Evolutionary conservation across 2,888 invertebrate species (phyloP).

Genomic region (Xestia c-nigrum): DNA sequence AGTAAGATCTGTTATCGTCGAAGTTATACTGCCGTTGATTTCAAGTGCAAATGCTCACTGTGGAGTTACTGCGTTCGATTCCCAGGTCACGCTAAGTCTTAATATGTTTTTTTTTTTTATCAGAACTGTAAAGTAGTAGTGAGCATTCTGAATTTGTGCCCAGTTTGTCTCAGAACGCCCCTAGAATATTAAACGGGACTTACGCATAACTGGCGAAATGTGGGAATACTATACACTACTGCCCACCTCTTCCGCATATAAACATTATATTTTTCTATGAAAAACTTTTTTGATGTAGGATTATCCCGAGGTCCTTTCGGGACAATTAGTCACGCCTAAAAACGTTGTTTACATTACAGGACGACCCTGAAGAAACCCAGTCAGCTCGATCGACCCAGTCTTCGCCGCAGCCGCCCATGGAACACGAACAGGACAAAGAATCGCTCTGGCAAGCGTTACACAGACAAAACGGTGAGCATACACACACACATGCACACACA

Average conservation of each 20-base stretch:
- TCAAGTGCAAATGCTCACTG: not conserved
- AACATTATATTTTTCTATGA: not conserved
- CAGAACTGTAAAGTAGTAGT: not conserved
- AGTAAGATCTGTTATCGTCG: slow-evolving; percentile 4
- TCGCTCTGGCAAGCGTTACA: slow-evolving; percentile 90
- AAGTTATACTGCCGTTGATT: not conserved
- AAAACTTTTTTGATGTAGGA: not conserved
- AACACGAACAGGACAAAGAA: slow-evolving; percentile 89
- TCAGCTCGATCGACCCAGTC: slow-evolving; percentile 87
- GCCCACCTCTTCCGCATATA: not conserved
- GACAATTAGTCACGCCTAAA: not conserved
- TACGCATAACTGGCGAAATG: not conserved
- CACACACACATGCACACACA: not conserved
- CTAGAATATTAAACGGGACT: not conserved
- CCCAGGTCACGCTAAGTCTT: not conserved
- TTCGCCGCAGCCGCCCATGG: slow-evolving; percentile 84
- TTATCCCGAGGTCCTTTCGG: not conserved
- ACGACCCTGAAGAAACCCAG: slow-evolving; percentile 88
- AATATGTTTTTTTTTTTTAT: not conserved
- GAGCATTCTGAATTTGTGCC: not conserved
- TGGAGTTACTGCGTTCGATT: not conserved
- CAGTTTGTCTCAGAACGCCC: not conserved
- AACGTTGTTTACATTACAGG: slow-evolving; percentile 72
- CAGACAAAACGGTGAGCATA: slow-evolving; percentile 88
- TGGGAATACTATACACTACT: not conserved